Conservation (phyloP, 2,888 invertebrate genomes). For the Hesperia comma region DNA sequence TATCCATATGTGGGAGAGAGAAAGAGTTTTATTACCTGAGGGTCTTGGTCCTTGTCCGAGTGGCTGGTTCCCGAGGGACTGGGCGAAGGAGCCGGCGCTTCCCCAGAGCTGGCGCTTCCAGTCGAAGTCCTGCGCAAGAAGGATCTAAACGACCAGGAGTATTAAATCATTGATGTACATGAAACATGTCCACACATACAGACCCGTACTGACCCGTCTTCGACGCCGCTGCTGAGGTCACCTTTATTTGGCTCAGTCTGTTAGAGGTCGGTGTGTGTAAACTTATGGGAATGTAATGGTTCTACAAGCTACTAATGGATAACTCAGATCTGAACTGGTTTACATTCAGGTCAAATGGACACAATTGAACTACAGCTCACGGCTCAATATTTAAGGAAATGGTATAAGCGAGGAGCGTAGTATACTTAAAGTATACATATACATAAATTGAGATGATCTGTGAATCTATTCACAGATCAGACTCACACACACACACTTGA, state of each 20-base stretch:
- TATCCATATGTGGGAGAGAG: too few relatives aligned
- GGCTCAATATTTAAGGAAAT: too few relatives aligned
- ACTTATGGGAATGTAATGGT: slow-evolving; percentile 60
- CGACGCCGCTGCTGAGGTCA: neutral
- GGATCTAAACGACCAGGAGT: slow-evolving; percentile 80
- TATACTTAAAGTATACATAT: too few relatives aligned
- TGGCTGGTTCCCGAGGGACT: slow-evolving; percentile 96
- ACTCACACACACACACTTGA: too few relatives aligned
- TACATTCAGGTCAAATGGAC: neutral
- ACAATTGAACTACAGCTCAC: too few relatives aligned
- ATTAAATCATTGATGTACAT: slow-evolving; percentile 72
- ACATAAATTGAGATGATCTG: too few relatives aligned
- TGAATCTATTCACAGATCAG: too few relatives aligned
- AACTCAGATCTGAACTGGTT: neutral
- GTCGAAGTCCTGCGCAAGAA: slow-evolving; percentile 82
- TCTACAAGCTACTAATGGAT: slow-evolving; percentile 47
- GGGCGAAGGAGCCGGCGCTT: slow-evolving; percentile 81
- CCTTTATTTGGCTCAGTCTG: neutral
- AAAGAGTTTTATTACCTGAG: slow-evolving; percentile 83
- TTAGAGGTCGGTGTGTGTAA: slow-evolving; percentile 59
- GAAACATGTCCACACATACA: slow-evolving; percentile 65
- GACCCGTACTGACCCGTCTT: slow-evolving; percentile 43
- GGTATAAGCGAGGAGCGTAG: too few relatives aligned
- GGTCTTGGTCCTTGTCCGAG: slow-evolving; percentile 94
- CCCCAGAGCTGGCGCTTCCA: slow-evolving; percentile 78